Percentiles rank a stretch among this genome's conserved stretches.
Evolutionary conservation across 2,888 invertebrate genomes (phyloP).

Genomic region (Frankliniella intonsa): DNA sequence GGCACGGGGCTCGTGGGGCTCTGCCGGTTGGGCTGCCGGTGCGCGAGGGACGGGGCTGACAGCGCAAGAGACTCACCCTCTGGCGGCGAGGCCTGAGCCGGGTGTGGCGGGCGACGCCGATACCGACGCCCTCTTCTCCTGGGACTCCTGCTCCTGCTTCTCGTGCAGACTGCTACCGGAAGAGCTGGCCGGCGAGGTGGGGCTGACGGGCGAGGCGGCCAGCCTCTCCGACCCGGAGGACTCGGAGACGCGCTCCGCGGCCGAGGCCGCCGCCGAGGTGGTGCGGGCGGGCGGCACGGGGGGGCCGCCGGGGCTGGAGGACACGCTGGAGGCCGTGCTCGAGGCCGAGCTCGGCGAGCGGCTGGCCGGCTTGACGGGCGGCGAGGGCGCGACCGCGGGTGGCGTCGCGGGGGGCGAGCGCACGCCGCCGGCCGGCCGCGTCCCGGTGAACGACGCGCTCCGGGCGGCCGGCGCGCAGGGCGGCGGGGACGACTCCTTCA

Average conservation of each 20-base stretch:
- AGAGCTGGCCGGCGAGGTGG: slow-evolving; percentile 20
- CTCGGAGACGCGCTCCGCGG: background rate
- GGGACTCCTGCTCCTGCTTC: slow-evolving; percentile 35
- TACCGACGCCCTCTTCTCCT: slow-evolving; percentile 30
- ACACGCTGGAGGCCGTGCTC: slow-evolving; percentile 35
- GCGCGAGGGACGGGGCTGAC: background rate
- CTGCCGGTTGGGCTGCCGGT: background rate
- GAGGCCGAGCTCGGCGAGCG: slow-evolving; percentile 42
- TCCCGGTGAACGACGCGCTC: slow-evolving; percentile 40
- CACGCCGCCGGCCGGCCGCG: slow-evolving; percentile 45
- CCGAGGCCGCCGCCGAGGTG: slow-evolving; percentile 39
- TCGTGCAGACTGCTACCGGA: slow-evolving; percentile 31
- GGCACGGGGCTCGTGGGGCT: background rate
- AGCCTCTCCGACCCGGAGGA: slow-evolving; percentile 13
- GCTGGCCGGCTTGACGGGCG: slow-evolving; percentile 48
- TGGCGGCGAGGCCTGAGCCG: background rate
- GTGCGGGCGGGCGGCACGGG: slow-evolving; percentile 48
- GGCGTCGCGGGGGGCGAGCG: slow-evolving; percentile 42
- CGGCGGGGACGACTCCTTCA: slow-evolving; percentile 37
- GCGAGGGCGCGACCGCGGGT: slow-evolving; percentile 43
- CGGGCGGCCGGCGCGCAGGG: slow-evolving; percentile 35
- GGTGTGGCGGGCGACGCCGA: background rate
- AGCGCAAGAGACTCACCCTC: background rate
- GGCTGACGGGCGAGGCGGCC: slow-evolving; percentile 27
- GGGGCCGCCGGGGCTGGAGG: slow-evolving; percentile 43